Evolutionary conservation across 2,888 invertebrate species (phyloP).

Genomic region (Spodoptera exigua): DNA sequence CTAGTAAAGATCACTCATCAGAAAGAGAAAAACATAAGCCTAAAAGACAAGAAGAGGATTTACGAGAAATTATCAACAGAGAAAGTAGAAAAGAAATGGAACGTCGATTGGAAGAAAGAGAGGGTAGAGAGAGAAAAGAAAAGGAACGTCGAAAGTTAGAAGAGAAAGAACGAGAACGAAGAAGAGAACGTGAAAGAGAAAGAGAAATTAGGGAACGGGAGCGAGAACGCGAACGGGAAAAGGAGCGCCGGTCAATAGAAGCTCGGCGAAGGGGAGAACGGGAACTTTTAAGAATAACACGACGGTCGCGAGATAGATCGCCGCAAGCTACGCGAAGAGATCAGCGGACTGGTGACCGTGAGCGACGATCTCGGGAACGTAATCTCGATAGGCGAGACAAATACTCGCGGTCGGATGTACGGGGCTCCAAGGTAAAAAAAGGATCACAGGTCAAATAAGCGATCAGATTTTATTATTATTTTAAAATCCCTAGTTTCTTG

Average conservation of each 20-base stretch:
- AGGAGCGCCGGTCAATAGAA: constrained; percentile 51
- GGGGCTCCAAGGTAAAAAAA: constrained; percentile 51
- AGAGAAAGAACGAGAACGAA: constrained; percentile 61
- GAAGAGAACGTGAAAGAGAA: constrained; percentile 68
- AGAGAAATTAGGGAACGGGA: constrained; percentile 64
- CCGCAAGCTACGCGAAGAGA: constrained; percentile 53
- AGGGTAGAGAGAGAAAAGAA: constrained; percentile 68
- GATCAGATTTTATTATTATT: neutral
- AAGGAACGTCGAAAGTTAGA: constrained; percentile 71
- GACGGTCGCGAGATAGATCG: constrained; percentile 60
- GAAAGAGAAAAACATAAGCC: constrained; percentile 72
- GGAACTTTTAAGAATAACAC: constrained; percentile 64
- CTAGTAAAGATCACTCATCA: constrained; percentile 72
- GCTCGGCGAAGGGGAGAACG: constrained; percentile 57
- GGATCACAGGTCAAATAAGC: neutral
- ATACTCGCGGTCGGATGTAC: constrained; percentile 68
- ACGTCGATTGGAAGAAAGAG: constrained; percentile 67
- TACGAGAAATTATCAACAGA: constrained; percentile 77
- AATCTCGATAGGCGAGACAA: constrained; percentile 69
- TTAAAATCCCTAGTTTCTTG: too few species aligned
- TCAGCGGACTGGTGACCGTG: constrained; percentile 56
- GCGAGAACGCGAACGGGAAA: constrained; percentile 63
- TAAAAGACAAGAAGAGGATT: constrained; percentile 80
- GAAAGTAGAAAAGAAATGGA: constrained; percentile 76
- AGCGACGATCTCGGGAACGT: constrained; percentile 56